Conservation (phyloP, 35 echinoderm and acorn worm species). For the Heliocidaris tuberculata region DNA sequence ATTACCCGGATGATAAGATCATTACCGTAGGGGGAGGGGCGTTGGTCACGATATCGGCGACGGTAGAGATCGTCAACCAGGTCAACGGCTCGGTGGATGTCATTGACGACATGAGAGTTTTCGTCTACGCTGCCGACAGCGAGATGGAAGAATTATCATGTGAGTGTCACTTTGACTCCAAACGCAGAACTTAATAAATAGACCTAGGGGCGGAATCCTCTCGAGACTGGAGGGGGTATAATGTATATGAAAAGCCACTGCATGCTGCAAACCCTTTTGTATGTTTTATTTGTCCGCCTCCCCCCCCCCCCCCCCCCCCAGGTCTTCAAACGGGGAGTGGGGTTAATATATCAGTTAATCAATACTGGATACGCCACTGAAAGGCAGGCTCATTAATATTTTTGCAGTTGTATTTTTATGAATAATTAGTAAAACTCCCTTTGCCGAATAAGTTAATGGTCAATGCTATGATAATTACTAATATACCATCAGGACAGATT, state of each 20-base stretch:
- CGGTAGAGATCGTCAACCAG: background rate
- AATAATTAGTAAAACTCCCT: no score
- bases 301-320: no score
- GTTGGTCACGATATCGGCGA: background rate
- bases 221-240: background rate
- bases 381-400: no score
- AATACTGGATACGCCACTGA: no score
- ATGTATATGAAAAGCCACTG: background rate
- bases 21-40: background rate
- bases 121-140: background rate
- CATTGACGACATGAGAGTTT: background rate
- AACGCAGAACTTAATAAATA: no score
- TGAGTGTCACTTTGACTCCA: background rate
- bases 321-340: no score
- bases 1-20: slow-evolving; percentile 22
- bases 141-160: background rate
- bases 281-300: background rate
- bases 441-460: no score
- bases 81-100: background rate
- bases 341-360: no score
- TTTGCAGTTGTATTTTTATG: no score
- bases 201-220: no score
- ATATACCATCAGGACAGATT: no score
- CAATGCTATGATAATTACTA: no score
- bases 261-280: background rate